Percentiles rank a stretch among this genome's conserved stretches.
Evolutionary conservation across 2,797 vertebrate genomes (phyloP).

Genomic region (Tragelaphus eurycerus): DNA sequence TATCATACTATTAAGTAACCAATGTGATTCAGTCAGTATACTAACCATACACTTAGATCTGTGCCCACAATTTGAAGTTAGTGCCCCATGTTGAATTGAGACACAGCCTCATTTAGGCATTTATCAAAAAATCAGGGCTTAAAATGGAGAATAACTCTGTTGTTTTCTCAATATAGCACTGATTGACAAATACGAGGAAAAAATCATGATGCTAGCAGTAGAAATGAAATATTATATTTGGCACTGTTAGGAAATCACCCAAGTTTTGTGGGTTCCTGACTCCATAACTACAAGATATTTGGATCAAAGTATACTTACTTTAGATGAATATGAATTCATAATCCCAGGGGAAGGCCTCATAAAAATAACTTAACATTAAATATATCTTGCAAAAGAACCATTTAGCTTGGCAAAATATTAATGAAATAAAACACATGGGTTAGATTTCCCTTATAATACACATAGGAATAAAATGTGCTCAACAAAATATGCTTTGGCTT

Average conservation of each 20-base stretch:
- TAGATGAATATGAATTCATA: constrained; percentile 74
- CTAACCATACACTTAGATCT: not conserved
- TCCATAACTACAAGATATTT: constrained; percentile 74
- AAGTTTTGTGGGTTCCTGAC: constrained; percentile 70
- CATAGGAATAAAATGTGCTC: constrained; percentile 68
- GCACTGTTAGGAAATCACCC: constrained; percentile 64
- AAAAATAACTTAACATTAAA: constrained; percentile 76
- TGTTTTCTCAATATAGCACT: constrained; percentile 47
- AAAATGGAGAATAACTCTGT: not conserved
- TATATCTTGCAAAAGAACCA: constrained; percentile 69
- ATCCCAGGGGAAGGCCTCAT: constrained; percentile 64
- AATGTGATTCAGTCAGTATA: not conserved
- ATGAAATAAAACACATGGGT: constrained; percentile 76
- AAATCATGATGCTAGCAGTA: constrained; percentile 45
- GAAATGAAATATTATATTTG: constrained; percentile 63
- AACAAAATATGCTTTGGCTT: constrained; percentile 62
- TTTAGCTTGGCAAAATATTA: constrained; percentile 76
- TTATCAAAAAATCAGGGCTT: constrained; percentile 38
- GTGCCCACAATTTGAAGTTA: not conserved
- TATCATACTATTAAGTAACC: not conserved
- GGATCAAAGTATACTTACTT: constrained; percentile 70
- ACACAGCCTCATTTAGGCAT: not conserved
- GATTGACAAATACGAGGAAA: constrained; percentile 48
- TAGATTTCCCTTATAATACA: constrained; percentile 72
- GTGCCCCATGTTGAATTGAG: not conserved